These are phyloP conservation scores for Machimus rusticus DNA, from an alignment of 2,888 invertebrate genomes.

Conservation along the genomic window DNA sequence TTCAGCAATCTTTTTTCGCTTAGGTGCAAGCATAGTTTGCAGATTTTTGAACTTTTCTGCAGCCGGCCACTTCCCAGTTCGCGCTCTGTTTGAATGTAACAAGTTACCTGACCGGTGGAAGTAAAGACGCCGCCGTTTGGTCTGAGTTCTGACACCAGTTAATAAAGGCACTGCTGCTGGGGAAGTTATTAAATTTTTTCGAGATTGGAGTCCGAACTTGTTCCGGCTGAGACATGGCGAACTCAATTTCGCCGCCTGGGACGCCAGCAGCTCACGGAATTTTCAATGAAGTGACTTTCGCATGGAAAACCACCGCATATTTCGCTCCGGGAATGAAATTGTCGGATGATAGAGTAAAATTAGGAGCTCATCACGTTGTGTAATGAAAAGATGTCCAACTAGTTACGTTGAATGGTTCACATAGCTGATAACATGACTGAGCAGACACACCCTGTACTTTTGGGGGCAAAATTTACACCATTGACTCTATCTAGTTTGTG, in stretches of 20 bases:
- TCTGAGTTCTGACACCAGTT: background rate
- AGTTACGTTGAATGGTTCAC: slow-evolving; percentile 22
- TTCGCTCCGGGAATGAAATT: background rate
- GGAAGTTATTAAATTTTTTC: background rate
- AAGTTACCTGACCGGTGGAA: background rate
- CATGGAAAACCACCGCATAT: background rate
- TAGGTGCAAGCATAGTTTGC: background rate
- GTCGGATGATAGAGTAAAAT: slow-evolving; percentile 20
- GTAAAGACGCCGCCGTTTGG: background rate
- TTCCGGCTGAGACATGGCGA: background rate
- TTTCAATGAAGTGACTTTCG: background rate
- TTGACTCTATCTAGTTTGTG: slow-evolving; percentile 12
- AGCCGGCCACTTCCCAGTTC: background rate
- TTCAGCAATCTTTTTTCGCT: background rate
- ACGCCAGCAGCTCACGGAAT: background rate
- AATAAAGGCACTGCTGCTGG: background rate
- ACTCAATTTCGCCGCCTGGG: background rate
- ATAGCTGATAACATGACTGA: slow-evolving; percentile 32
- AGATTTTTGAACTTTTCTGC: background rate
- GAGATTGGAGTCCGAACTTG: background rate
- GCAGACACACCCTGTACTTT: background rate
- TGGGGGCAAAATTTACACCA: slow-evolving; percentile 8
- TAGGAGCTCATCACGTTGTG: slow-evolving; percentile 25
- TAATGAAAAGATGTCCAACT: slow-evolving; percentile 35
- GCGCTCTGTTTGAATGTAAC: background rate